Percentiles rank a stretch among this genome's conserved stretches.
These are phyloP conservation scores for Heteromormyrus szaboi DNA, from an alignment of 2,797 vertebrate species.

Conservation along the genomic window DNA sequence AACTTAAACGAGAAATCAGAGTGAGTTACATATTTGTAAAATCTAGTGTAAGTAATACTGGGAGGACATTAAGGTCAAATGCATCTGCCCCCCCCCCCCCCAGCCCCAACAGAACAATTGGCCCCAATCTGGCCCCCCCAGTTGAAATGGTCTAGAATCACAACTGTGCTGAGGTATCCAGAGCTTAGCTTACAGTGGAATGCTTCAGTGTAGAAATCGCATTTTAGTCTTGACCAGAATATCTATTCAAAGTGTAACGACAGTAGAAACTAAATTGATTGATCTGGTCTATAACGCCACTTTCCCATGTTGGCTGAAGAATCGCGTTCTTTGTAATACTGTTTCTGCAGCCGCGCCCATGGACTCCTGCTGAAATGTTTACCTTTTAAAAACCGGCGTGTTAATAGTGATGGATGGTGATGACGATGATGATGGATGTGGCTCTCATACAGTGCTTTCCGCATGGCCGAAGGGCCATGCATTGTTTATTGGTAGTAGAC, in stretches of 20 bases:
- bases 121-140: neutral
- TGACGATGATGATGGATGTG: neutral
- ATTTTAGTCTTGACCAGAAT: neutral
- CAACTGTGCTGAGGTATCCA: neutral
- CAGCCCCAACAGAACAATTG: neutral
- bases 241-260: constrained; percentile 10
- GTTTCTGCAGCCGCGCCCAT: neutral
- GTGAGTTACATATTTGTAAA: neutral
- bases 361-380: neutral
- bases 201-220: neutral
- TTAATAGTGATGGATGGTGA: neutral
- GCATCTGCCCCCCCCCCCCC: neutral
- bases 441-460: neutral
- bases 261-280: neutral
- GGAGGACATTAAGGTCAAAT: neutral
- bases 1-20: neutral
- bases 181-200: neutral
- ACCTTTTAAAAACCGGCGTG: neutral
- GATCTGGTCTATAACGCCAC: neutral
- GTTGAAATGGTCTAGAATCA: neutral
- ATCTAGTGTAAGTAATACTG: neutral
- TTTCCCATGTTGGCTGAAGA: neutral
- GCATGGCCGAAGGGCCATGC: neutral
- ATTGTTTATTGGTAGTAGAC: neutral
- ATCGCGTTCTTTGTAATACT: neutral